A percentile compares a stretch with the other conserved stretches of the same genome.
These are phyloP conservation scores for Pionites leucogaster DNA, from an alignment of 2,113 vertebrate species.

Conservation along the genomic window DNA sequence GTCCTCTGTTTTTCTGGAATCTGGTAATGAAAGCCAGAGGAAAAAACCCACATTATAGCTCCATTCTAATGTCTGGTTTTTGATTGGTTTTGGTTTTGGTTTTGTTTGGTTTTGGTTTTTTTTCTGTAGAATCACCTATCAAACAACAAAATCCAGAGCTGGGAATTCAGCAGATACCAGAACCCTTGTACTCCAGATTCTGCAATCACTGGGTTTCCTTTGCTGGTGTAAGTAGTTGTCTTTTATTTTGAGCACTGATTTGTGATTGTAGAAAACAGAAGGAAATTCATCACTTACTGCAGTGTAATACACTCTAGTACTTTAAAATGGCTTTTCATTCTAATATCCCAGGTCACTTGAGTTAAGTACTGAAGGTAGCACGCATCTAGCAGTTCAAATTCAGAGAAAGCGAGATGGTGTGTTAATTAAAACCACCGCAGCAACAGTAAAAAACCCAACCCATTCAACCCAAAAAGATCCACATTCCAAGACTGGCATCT, in stretches of 20 bases:
- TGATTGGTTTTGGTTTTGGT: neutral
- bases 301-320: neutral
- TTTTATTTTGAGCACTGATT: neutral
- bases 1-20: neutral
- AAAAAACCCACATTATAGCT: neutral
- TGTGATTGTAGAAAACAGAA: neutral
- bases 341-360: neutral
- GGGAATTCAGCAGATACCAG: slow-evolving; percentile 76
- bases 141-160: slow-evolving; percentile 76
- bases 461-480: neutral
- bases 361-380: neutral
- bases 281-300: neutral
- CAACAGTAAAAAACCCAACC: neutral
- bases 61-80: neutral
- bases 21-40: neutral
- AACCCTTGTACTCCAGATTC: slow-evolving; percentile 78
- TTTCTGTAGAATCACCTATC: slow-evolving; percentile 32
- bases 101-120: neutral
- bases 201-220: slow-evolving; percentile 93
- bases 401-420: neutral
- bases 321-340: neutral
- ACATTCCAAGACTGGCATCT: neutral
- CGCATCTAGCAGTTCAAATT: neutral
- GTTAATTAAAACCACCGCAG: neutral
- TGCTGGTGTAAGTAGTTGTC: slow-evolving; percentile 82